Evolutionary conservation across 2,113 vertebrate genomes (phyloP).

Genomic region (Galeopterus variegatus): DNA sequence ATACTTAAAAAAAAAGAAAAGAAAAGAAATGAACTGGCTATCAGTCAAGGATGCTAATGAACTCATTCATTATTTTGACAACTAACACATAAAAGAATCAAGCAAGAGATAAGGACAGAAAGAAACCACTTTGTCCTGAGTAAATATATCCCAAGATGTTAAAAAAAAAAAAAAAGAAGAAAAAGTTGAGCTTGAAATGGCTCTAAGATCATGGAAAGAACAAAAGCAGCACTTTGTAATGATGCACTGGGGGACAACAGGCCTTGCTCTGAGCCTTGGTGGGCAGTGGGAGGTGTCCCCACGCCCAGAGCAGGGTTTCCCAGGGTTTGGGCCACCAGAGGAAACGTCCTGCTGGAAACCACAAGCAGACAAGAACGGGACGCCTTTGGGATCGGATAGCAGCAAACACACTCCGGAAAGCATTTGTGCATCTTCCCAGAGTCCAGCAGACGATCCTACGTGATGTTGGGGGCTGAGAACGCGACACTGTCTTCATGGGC

Average conservation of each 20-base stretch:
- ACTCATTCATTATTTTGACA: constrained; percentile 55
- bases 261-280: background rate
- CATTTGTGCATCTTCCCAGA: background rate
- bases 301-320: background rate
- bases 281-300: background rate
- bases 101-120: constrained; percentile 19
- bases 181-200: background rate
- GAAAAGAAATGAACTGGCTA: background rate
- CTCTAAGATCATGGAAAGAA: background rate
- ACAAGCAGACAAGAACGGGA: background rate
- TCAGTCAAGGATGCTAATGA: background rate
- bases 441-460: background rate
- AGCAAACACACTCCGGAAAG: background rate
- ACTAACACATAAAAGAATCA: constrained; percentile 1
- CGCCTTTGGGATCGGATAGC: background rate
- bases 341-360: background rate
- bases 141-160: constrained; percentile 34
- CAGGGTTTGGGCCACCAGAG: background rate
- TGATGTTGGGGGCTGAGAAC: too few relatives aligned
- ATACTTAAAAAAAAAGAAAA: background rate
- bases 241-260: background rate
- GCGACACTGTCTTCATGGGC: background rate
- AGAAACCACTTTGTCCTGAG: background rate
- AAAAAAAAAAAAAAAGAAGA: background rate
- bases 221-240: background rate